phyloP scores from a whole-genome alignment of 2,113 vertebrate genomes.

The Periophthalmodon schlosseri region DNA sequence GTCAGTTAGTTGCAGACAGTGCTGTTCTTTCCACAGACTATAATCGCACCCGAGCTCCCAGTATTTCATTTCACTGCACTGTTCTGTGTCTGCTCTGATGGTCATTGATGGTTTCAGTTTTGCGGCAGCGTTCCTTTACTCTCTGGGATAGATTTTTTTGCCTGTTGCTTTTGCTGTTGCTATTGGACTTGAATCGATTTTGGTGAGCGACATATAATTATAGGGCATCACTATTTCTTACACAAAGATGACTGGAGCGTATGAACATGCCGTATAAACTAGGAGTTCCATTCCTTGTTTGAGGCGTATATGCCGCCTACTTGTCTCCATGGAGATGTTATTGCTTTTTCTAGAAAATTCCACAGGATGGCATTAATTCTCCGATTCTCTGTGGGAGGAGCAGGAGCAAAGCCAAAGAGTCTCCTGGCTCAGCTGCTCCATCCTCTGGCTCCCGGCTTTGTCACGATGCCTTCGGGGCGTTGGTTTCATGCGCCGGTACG shows the following conservation, averaged over 20 bases:
- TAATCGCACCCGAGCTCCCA: constrained; percentile 48
- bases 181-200: constrained; percentile 66
- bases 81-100: constrained; percentile 42
- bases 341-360: no score
- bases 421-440: no score
- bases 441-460: no score
- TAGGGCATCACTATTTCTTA: constrained; percentile 49
- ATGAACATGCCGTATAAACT: neutral
- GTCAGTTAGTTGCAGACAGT: no score
- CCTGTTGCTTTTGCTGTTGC: constrained; percentile 61
- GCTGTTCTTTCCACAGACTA: constrained; percentile 26
- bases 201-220: constrained; percentile 66
- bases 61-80: constrained; percentile 27
- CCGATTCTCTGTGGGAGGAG: no score
- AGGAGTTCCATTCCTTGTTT: neutral
- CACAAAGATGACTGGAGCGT: constrained; percentile 18
- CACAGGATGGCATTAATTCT: no score
- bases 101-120: constrained; percentile 70
- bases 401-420: no score
- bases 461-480: no score
- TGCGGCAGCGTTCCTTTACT: constrained; percentile 49
- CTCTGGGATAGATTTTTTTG: constrained; percentile 58
- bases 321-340: no score
- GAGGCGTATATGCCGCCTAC: no score
- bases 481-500: no score